Percentiles rank a stretch among this genome's conserved stretches.
phyloP scores from a whole-genome alignment of 2,797 vertebrate species.

The Etheostoma nigrum region DNA sequence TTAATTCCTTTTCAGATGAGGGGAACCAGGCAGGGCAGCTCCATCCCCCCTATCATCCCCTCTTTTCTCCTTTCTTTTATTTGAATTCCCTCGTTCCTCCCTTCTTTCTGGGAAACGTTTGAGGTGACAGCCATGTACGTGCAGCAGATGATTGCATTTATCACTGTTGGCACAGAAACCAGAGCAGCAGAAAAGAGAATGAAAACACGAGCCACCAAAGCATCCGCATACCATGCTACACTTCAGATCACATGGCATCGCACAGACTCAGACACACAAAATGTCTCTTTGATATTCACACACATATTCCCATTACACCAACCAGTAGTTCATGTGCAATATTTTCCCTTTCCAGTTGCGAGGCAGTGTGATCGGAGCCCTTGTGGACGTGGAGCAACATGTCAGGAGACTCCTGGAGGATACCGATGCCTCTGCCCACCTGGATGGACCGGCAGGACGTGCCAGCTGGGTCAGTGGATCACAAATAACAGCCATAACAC shows the following conservation, averaged over 20 bases:
- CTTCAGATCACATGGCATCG: conserved; percentile 30
- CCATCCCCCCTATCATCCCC: conserved; percentile 19
- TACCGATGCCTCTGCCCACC: conserved; percentile 83
- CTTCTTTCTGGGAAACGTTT: conserved; percentile 45
- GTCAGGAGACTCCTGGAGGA: conserved; percentile 80
- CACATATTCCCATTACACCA: conserved; percentile 53
- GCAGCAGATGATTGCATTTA: conserved; percentile 72
- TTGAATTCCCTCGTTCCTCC: conserved; percentile 27
- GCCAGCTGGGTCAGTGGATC: conserved; percentile 82
- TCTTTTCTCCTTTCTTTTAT: conserved; percentile 19
- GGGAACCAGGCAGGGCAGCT: conserved; percentile 45
- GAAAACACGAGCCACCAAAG: conserved; percentile 61
- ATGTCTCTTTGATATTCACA: conserved; percentile 36
- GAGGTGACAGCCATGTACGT: conserved; percentile 56
- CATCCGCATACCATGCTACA: conserved; percentile 57
- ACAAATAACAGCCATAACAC: no score
- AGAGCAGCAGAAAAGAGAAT: conserved; percentile 62
- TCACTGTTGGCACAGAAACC: conserved; percentile 79
- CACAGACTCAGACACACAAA: conserved; percentile 24
- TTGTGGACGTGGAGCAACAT: conserved; percentile 83
- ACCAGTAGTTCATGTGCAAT: conserved; percentile 47
- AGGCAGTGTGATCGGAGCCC: conserved; percentile 83
- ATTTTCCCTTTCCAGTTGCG: conserved; percentile 70
- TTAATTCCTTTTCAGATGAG: conserved; percentile 61
- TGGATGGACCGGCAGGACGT: conserved; percentile 86